Evolutionary conservation across 1,140 invertebrate species (phyloP).

Genomic region (Euura saliciscinereae): DNA sequence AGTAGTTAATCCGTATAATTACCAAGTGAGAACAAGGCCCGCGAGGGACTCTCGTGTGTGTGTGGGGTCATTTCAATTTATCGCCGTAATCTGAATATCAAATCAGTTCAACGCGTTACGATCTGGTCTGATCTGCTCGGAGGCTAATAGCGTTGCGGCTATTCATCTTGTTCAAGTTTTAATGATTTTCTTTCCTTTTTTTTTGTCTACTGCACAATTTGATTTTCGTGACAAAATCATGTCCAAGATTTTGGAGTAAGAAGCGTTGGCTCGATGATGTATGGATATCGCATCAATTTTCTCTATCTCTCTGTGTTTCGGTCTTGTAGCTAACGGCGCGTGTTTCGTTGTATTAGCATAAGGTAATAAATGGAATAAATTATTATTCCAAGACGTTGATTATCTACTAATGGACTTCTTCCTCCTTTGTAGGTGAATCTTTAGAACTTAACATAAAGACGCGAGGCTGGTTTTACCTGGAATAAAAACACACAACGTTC

Average conservation of each 20-base stretch:
- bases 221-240: too few species aligned
- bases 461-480: not conserved
- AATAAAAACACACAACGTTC: not conserved
- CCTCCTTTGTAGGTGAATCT: not conserved
- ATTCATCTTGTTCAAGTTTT: slow-evolving; percentile 26
- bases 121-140: not conserved
- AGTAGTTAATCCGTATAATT: slow-evolving; percentile 37
- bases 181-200: too few species aligned
- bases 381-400: slow-evolving; percentile 7
- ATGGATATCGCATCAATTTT: too few species aligned
- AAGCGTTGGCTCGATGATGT: too few species aligned
- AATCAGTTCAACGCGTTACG: slow-evolving; percentile 16
- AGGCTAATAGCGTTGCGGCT: slow-evolving; percentile 37
- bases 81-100: slow-evolving; percentile 33
- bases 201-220: too few species aligned
- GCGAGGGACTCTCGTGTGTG: not conserved
- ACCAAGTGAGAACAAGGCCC: slow-evolving; percentile 33
- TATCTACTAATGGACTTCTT: slow-evolving; percentile 7
- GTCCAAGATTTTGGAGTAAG: too few species aligned
- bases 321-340: too few species aligned
- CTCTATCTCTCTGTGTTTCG: too few species aligned
- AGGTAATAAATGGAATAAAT: not conserved
- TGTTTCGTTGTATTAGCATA: not conserved
- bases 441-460: slow-evolving; percentile 5
- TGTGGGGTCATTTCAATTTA: slow-evolving; percentile 32